These are phyloP conservation scores for Cinclus cinclus DNA, from an alignment of 2,113 vertebrate species.

Conservation along the genomic window DNA sequence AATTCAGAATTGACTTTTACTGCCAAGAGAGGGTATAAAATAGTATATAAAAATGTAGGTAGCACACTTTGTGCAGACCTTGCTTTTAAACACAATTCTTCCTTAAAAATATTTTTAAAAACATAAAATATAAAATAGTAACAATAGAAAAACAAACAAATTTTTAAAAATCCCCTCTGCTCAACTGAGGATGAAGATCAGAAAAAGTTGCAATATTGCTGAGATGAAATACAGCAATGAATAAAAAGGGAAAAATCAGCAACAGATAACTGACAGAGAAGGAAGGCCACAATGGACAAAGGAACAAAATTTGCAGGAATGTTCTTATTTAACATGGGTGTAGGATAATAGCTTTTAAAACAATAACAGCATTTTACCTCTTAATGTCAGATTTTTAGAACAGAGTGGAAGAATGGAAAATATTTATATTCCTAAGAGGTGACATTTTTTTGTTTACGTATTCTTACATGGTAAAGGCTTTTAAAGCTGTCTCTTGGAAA, in stretches of 20 bases:
- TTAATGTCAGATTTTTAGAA: not conserved
- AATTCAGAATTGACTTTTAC: conserved; percentile 63
- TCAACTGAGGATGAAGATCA: not conserved
- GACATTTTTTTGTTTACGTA: not conserved
- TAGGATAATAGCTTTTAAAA: not conserved
- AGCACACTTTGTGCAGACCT: not conserved
- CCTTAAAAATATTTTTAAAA: not conserved
- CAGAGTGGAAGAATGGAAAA: not conserved
- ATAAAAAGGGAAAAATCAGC: not conserved
- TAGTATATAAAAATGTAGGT: conserved; percentile 39
- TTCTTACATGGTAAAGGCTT: not conserved
- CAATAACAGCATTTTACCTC: not conserved
- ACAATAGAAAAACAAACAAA: not conserved
- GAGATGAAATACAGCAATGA: not conserved
- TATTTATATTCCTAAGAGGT: not conserved
- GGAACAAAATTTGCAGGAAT: not conserved
- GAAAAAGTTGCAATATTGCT: not conserved
- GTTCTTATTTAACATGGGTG: not conserved
- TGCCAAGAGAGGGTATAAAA: conserved; percentile 52
- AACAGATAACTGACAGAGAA: not conserved
- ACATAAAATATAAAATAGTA: not conserved
- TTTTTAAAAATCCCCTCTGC: not conserved
- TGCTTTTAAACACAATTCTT: not conserved
- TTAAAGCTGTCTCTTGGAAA: not conserved
- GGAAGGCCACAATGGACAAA: not conserved